Evolutionary conservation across 64 coral and sea anemone species (phyloP).

Genomic region (Montipora foliosa): DNA sequence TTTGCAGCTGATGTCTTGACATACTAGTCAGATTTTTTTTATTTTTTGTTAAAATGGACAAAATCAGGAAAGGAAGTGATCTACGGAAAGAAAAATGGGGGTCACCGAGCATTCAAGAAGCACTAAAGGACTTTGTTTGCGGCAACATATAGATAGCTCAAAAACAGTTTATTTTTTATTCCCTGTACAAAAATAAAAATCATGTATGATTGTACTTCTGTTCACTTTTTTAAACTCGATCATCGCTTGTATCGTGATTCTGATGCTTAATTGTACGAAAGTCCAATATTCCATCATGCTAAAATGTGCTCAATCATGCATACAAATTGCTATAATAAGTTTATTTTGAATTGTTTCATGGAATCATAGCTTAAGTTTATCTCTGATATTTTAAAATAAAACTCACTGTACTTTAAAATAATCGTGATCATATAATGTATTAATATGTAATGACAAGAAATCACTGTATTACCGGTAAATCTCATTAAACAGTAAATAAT

Average conservation of each 20-base stretch:
- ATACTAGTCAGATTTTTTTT: no score
- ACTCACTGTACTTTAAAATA: conserved; percentile 1
- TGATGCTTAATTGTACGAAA: neutral
- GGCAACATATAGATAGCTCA: conserved; percentile 45
- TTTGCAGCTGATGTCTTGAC: no score
- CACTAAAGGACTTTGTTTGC: neutral
- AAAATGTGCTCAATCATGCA: neutral
- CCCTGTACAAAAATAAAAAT: neutral
- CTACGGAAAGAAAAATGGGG: no score
- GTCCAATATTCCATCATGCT: neutral
- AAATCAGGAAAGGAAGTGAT: no score
- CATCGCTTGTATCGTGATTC: conserved; percentile 29
- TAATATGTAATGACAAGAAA: conserved; percentile 15
- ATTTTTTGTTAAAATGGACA: no score
- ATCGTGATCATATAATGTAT: conserved; percentile 10
- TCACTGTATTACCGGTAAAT: neutral
- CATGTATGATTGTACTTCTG: conserved; percentile 2
- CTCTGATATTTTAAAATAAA: conserved; percentile 16
- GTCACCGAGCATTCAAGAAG: no score
- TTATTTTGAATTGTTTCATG: neutral
- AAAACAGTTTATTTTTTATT: neutral
- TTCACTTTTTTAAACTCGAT: neutral
- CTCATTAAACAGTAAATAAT: neutral
- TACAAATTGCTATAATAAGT: neutral
- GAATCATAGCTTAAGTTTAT: conserved; percentile 3